A percentile compares a stretch with the other conserved stretches of the same genome.
These are phyloP conservation scores for Proteles cristata DNA, from an alignment of 2,113 vertebrate species.

Conservation along the genomic window DNA sequence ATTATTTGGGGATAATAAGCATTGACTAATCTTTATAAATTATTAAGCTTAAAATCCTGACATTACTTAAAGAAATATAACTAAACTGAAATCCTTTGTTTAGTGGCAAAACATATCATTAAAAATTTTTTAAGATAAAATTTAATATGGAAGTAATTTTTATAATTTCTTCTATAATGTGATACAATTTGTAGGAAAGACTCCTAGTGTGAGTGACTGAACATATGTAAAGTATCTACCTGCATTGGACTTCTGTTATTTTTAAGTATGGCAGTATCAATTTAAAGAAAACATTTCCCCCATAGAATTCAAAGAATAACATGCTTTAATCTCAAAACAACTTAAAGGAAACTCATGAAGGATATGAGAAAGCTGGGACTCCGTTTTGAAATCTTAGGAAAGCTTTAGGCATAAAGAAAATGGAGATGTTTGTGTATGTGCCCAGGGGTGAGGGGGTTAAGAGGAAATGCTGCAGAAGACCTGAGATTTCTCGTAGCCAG, in stretches of 20 bases:
- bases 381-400: constrained; percentile 22
- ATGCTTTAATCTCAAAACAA: neutral
- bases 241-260: neutral
- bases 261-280: neutral
- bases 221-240: neutral
- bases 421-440: neutral
- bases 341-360: constrained; percentile 3
- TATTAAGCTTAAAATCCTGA: constrained; percentile 40
- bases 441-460: neutral
- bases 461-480: neutral
- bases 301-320: constrained; percentile 5
- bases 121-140: neutral
- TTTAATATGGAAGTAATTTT: neutral
- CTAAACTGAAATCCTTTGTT: constrained; percentile 19
- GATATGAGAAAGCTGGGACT: neutral
- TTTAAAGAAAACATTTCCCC: neutral
- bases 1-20: constrained; percentile 31
- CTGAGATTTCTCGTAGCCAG: neutral
- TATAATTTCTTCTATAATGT: neutral
- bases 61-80: constrained; percentile 38
- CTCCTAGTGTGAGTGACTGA: neutral
- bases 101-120: neutral
- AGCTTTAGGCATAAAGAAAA: neutral
- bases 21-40: neutral
- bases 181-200: constrained; percentile 21